A percentile compares a stretch with the other conserved stretches of the same genome.
These are phyloP conservation scores for Sebastes steindachneri DNA, from an alignment of 2,797 vertebrate species.

Conservation along the genomic window DNA sequence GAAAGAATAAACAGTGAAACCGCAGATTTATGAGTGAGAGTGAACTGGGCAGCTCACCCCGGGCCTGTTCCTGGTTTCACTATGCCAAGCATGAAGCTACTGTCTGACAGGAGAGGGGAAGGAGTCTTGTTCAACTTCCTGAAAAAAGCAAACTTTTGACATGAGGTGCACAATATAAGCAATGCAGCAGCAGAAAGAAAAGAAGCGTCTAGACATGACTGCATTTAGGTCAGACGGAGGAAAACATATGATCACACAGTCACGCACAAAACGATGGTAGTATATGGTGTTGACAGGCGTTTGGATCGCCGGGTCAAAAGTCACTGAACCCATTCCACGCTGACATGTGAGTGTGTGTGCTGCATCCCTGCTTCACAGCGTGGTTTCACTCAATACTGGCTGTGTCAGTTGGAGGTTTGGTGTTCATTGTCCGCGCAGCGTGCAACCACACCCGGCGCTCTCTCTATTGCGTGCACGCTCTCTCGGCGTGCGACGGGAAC, in stretches of 20 bases:
- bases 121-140: slow-evolving; percentile 77
- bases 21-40: slow-evolving; percentile 58
- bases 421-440: slow-evolving; percentile 55
- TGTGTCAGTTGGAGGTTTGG: slow-evolving; percentile 49
- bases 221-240: slow-evolving; percentile 76
- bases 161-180: slow-evolving; percentile 64
- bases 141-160: slow-evolving; percentile 75
- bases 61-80: slow-evolving; percentile 73
- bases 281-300: slow-evolving; percentile 59
- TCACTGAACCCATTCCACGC: slow-evolving; percentile 67
- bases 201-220: slow-evolving; percentile 80
- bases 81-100: slow-evolving; percentile 58
- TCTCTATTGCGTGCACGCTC: neutral
- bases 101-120: slow-evolving; percentile 74
- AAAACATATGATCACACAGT: slow-evolving; percentile 71
- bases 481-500: slow-evolving; percentile 15
- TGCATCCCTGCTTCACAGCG: slow-evolving; percentile 19
- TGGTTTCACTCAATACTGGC: slow-evolving; percentile 48
- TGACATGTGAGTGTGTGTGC: slow-evolving; percentile 16
- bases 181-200: slow-evolving; percentile 66
- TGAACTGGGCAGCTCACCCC: slow-evolving; percentile 46
- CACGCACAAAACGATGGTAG: slow-evolving; percentile 58
- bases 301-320: slow-evolving; percentile 62
- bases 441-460: slow-evolving; percentile 18
- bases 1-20: slow-evolving; percentile 45